Percentiles rank a stretch among this genome's conserved stretches.
Conservation (phyloP, 1,140 invertebrate genomes). For the Caenorhabditis inopinata region DNA sequence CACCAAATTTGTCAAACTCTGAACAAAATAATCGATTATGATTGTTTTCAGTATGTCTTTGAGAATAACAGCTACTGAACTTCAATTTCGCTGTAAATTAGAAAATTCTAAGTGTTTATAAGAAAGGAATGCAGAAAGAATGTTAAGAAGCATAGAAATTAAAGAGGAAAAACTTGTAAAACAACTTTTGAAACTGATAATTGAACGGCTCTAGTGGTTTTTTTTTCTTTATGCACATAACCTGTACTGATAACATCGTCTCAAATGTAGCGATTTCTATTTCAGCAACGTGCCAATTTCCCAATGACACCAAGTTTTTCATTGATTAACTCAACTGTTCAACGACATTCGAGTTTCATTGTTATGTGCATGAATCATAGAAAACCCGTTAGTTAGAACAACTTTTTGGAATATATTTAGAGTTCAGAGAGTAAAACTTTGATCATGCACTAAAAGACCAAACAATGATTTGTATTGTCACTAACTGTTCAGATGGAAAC, state of each 20-base stretch:
- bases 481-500: constrained; percentile 15
- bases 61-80: no score
- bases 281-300: background rate
- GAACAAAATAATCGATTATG: no score
- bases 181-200: background rate
- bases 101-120: background rate
- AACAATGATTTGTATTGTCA: background rate
- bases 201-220: background rate
- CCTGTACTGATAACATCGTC: background rate
- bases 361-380: no score
- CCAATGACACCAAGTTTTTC: background rate
- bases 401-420: no score
- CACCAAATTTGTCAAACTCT: no score
- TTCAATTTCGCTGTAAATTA: no score
- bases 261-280: background rate
- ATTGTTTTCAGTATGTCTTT: no score
- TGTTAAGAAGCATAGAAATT: background rate
- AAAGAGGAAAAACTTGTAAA: background rate
- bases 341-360: no score
- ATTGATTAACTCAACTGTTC: background rate
- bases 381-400: no score
- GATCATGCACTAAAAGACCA: background rate
- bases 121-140: background rate
- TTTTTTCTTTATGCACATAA: background rate
- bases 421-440: background rate